Conservation (phyloP, 2,888 invertebrate species). For the Lissonota sp. region DNA sequence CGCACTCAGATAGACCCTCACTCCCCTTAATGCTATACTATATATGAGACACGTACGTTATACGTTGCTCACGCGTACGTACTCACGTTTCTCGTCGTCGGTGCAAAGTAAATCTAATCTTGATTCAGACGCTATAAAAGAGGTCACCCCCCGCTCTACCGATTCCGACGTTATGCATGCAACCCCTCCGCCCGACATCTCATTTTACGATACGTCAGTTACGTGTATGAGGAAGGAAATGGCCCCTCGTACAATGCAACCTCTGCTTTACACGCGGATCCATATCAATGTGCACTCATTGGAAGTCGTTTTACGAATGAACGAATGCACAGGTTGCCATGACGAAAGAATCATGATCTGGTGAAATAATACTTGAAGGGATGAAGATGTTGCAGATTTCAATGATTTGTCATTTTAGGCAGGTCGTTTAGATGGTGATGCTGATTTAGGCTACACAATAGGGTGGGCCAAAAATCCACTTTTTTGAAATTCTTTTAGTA, state of each 20-base stretch:
- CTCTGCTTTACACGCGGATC: slow-evolving; percentile 17
- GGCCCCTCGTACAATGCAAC: slow-evolving; percentile 52
- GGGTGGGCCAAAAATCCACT: too few relatives aligned
- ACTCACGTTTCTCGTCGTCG: slow-evolving; percentile 66
- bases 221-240: slow-evolving; percentile 67
- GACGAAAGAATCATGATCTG: too few relatives aligned
- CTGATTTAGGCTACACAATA: too few relatives aligned
- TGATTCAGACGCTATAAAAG: slow-evolving; percentile 80
- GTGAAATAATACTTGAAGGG: too few relatives aligned
- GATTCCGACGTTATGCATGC: slow-evolving; percentile 9
- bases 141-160: slow-evolving; percentile 39
- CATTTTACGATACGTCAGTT: slow-evolving; percentile 79
- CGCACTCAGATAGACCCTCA: neutral
- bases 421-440: too few relatives aligned
- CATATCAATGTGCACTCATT: neutral
- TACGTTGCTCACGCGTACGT: slow-evolving; percentile 27
- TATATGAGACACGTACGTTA: neutral
- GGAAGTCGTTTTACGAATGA: too few relatives aligned
- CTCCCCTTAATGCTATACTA: too few relatives aligned
- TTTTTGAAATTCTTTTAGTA: too few relatives aligned
- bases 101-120: slow-evolving; percentile 81
- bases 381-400: too few relatives aligned
- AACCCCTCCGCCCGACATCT: slow-evolving; percentile 72
- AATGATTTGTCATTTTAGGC: too few relatives aligned
- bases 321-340: too few relatives aligned